phyloP scores from a whole-genome alignment of 2,797 vertebrate species.

The Arnoldichthys spilopterus region DNA sequence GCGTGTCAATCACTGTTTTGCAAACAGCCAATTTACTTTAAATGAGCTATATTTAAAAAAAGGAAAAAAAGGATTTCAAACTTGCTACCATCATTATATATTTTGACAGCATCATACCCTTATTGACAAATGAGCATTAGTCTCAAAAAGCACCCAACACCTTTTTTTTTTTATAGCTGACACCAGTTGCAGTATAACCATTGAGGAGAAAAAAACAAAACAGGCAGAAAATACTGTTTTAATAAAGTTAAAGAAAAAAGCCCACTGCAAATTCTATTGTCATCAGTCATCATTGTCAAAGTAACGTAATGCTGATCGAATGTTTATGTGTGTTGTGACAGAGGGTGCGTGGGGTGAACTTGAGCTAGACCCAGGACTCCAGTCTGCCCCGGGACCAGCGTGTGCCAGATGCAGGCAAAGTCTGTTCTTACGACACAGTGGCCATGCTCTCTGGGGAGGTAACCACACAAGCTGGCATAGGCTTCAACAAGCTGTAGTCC shows the following conservation, averaged over 20 bases:
- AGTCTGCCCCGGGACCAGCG: conserved; percentile 40
- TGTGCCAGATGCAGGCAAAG: conserved; percentile 34
- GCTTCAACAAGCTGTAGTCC: conserved; percentile 59
- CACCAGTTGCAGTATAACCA: not conserved
- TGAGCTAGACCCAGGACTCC: conserved; percentile 28
- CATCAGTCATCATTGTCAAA: conserved; percentile 20
- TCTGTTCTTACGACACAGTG: conserved; percentile 60
- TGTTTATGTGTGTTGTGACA: conserved; percentile 13
- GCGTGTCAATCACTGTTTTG: no score
- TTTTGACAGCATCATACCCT: not conserved
- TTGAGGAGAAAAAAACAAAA: conserved; percentile 47
- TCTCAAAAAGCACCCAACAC: not conserved
- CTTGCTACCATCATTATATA: no score
- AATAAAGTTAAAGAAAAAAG: not conserved
- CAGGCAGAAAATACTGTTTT: conserved; percentile 32
- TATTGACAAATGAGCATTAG: not conserved
- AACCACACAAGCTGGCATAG: conserved; percentile 65
- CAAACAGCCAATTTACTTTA: not conserved
- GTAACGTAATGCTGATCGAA: conserved; percentile 14
- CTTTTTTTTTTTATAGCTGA: no score
- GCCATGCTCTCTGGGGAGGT: conserved; percentile 58
- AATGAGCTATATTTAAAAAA: not conserved
- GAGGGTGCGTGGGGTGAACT: conserved; percentile 38
- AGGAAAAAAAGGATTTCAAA: not conserved
- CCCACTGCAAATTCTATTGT: not conserved